Conservation (phyloP, 2,888 invertebrate genomes). For the Brachylomia viminalis region DNA sequence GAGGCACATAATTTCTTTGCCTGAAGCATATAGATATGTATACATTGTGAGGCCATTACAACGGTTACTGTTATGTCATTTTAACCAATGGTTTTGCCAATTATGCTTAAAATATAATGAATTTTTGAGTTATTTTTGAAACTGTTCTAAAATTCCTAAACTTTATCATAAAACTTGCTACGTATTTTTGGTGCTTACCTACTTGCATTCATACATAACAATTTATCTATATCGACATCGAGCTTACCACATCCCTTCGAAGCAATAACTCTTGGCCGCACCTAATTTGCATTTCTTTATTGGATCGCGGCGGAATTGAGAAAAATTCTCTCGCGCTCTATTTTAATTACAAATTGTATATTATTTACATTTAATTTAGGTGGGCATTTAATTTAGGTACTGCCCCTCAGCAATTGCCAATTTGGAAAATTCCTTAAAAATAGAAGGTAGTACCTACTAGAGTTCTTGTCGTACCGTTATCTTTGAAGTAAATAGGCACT, state of each 20-base stretch:
- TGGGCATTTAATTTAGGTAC: conserved; percentile 3
- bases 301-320: conserved; percentile 86
- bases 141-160: neutral
- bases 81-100: neutral
- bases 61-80: too few relatives aligned
- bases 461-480: neutral
- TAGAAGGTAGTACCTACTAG: neutral
- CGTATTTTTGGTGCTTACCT: neutral
- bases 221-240: conserved; percentile 34
- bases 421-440: conserved; percentile 39
- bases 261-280: conserved; percentile 86
- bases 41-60: neutral
- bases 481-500: neutral
- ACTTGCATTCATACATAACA: too few relatives aligned
- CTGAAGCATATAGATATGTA: neutral
- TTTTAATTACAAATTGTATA: conserved; percentile 82
- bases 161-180: neutral
- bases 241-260: conserved; percentile 66
- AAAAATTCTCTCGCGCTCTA: conserved; percentile 82
- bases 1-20: neutral
- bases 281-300: conserved; percentile 90
- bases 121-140: neutral
- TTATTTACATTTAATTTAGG: conserved; percentile 72
- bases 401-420: conserved; percentile 49
- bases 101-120: neutral